Conservation (phyloP, 2,113 vertebrate species). For the Hyla sarda region DNA sequence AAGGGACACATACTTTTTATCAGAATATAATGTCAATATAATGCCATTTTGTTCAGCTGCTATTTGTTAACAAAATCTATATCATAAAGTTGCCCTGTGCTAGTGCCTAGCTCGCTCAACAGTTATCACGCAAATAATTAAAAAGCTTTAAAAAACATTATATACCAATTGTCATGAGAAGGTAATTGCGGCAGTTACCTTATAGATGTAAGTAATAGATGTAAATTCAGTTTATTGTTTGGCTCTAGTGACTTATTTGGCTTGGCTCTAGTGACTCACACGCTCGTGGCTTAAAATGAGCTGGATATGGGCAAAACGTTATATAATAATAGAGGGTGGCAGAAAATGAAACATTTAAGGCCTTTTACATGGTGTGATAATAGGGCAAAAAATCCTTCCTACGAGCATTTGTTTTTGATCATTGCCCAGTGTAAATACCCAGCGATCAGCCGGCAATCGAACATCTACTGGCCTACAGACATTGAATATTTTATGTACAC, state of each 20-base stretch:
- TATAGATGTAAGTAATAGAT: conserved; percentile 34
- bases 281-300: background rate
- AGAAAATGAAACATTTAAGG: background rate
- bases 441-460: too few relatives aligned
- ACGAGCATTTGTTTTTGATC: too few relatives aligned
- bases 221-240: background rate
- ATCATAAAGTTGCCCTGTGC: background rate
- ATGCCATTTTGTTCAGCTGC: background rate
- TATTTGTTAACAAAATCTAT: background rate
- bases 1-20: too few relatives aligned
- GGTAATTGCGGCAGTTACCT: conserved; percentile 21
- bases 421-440: too few relatives aligned
- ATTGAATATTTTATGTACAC: too few relatives aligned
- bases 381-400: too few relatives aligned
- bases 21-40: too few relatives aligned
- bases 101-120: background rate
- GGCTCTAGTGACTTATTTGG: conserved; percentile 12
- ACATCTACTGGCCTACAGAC: too few relatives aligned
- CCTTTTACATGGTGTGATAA: too few relatives aligned
- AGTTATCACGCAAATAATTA: background rate
- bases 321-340: background rate
- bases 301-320: background rate
- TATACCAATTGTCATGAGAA: conserved; percentile 7
- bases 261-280: background rate
- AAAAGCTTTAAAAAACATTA: conserved; percentile 18